Evolutionary conservation across 2,888 invertebrate genomes (phyloP).

Genomic region (Paralinhomoeus sp.): DNA sequence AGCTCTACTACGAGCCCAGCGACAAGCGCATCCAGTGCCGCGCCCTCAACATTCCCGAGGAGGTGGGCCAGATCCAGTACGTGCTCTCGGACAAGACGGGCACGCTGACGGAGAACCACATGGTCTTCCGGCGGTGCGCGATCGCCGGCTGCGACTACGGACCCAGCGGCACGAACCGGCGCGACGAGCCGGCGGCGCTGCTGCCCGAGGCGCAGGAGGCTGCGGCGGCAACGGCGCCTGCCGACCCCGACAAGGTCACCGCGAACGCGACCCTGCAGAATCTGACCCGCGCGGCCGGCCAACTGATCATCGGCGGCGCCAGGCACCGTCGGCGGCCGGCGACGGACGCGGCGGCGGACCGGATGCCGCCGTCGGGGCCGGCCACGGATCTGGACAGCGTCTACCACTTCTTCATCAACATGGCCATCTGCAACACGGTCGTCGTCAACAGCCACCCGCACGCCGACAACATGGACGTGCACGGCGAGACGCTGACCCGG

Average conservation of each 20-base stretch:
- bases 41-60: conserved; percentile 64
- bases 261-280: not conserved
- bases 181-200: not conserved
- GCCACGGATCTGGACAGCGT: conserved; percentile 1
- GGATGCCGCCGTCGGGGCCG: conserved; percentile 4
- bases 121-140: conserved; percentile 76
- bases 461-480: conserved; percentile 25
- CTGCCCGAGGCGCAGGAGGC: not conserved
- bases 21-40: conserved; percentile 57
- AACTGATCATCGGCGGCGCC: too few relatives aligned
- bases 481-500: not conserved
- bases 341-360: conserved; percentile 2
- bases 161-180: conserved; percentile 24
- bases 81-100: conserved; percentile 89
- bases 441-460: conserved; percentile 68
- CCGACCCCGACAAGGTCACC: not conserved
- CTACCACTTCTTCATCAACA: conserved; percentile 51
- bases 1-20: conserved; percentile 57
- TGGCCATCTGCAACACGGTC: conserved; percentile 88
- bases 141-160: conserved; percentile 63
- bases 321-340: not conserved
- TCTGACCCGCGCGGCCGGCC: not conserved
- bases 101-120: conserved; percentile 84
- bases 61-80: conserved; percentile 76
- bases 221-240: not conserved